These are phyloP conservation scores for Chloroceryle amazona DNA, from an alignment of 2,797 vertebrate species.

Conservation along the genomic window DNA sequence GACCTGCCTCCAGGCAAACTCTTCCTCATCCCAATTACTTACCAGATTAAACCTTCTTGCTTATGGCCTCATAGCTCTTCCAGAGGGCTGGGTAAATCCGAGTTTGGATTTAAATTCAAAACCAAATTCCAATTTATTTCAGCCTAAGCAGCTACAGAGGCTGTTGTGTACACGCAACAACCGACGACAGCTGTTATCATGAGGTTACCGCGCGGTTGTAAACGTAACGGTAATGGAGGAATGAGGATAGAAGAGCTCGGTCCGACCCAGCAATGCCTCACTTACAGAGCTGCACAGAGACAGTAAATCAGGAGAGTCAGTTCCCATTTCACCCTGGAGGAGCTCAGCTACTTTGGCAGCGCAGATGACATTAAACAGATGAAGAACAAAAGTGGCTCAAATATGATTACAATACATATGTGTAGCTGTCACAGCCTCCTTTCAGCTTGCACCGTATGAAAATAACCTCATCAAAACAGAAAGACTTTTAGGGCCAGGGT, in stretches of 20 bases:
- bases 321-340: constrained; percentile 50
- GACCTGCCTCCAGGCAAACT: not conserved
- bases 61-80: fast-evolving
- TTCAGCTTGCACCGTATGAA: constrained; percentile 45
- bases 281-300: not conserved
- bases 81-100: not conserved
- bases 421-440: constrained; percentile 5
- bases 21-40: not conserved
- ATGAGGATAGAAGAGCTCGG: not conserved
- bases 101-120: not conserved
- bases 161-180: not conserved
- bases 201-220: not conserved
- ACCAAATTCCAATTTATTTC: not conserved
- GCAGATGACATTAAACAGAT: constrained; percentile 69
- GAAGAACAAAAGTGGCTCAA: constrained; percentile 64
- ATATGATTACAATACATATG: constrained; percentile 30
- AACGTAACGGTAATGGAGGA: not conserved
- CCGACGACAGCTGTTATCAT: not conserved
- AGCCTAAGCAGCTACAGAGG: not conserved
- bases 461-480: constrained; percentile 63
- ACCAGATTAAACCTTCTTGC: not conserved
- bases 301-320: constrained; percentile 38
- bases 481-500: constrained; percentile 10
- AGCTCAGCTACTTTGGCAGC: constrained; percentile 58
- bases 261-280: not conserved